These are phyloP conservation scores for Mastomys coucha DNA, from an alignment of 2,113 vertebrate species.

Conservation along the genomic window DNA sequence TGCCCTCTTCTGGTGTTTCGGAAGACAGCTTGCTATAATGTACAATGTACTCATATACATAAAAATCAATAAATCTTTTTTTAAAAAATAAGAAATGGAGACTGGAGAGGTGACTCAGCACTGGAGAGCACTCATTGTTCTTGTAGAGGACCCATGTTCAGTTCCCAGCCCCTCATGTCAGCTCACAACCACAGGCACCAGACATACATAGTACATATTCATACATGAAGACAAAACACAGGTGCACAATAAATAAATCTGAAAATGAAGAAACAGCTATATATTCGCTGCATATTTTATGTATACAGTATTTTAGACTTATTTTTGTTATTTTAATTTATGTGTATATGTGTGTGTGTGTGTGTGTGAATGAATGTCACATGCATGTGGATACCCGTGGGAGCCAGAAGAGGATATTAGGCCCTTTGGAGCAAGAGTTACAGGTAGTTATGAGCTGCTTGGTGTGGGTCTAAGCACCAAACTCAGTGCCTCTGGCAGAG, in stretches of 20 bases:
- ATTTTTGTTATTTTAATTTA: not conserved
- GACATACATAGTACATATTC: not conserved
- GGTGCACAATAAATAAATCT: not conserved
- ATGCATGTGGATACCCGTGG: not conserved
- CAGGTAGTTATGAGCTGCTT: not conserved
- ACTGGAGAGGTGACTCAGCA: not conserved
- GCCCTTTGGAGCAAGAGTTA: not conserved
- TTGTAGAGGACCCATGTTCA: not conserved
- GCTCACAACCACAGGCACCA: not conserved
- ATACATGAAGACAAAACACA: not conserved
- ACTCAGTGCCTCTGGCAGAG: not conserved
- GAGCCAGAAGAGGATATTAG: not conserved
- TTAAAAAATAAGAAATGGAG: not conserved
- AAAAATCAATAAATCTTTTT: too few relatives aligned
- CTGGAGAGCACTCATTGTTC: not conserved
- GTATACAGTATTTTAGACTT: not conserved
- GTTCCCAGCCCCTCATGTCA: not conserved
- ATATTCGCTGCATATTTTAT: slow-evolving; percentile 1
- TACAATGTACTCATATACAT: too few relatives aligned
- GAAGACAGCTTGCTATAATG: too few relatives aligned
- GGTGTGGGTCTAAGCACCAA: not conserved
- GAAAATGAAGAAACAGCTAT: slow-evolving; percentile 5
- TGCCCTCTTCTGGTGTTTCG: too few relatives aligned
- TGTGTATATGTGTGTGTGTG: not conserved
- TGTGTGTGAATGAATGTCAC: not conserved